Evolutionary conservation across 1,140 invertebrate species (phyloP).

Genomic region (Druon quercuslanigerum): DNA sequence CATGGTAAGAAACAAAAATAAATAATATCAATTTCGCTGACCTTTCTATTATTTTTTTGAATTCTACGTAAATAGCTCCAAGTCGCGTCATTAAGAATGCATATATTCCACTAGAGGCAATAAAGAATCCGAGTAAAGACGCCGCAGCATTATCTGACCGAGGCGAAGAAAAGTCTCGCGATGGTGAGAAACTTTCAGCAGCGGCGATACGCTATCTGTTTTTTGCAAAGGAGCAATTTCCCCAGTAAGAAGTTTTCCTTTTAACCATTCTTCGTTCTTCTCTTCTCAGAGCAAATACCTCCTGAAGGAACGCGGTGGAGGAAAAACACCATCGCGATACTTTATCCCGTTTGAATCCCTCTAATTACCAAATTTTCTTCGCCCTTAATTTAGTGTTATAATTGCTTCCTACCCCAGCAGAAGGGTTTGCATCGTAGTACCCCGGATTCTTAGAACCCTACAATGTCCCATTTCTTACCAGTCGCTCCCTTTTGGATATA

Average conservation of each 20-base stretch:
- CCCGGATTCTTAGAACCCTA: slow-evolving; percentile 50
- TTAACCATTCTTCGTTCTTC: background rate
- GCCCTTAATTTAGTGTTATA: slow-evolving; percentile 72
- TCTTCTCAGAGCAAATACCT: background rate
- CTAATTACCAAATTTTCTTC: slow-evolving; percentile 76
- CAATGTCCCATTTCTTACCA: slow-evolving; percentile 41
- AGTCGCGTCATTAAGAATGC: slow-evolving; percentile 14
- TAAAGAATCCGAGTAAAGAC: slow-evolving; percentile 20
- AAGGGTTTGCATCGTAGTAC: slow-evolving; percentile 53
- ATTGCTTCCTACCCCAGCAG: slow-evolving; percentile 69
- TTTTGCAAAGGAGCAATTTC: slow-evolving; percentile 25
- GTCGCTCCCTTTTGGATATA: background rate
- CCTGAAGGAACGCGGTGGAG: background rate
- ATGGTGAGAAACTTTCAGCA: background rate
- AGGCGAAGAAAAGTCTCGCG: slow-evolving; percentile 16
- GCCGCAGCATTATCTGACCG: background rate
- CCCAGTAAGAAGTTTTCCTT: slow-evolving; percentile 17
- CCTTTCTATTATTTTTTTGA: too few relatives aligned
- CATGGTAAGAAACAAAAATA: background rate
- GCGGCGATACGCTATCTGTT: slow-evolving; percentile 19
- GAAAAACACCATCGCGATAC: slow-evolving; percentile 40
- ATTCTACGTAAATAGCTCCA: background rate
- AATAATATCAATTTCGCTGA: too few relatives aligned
- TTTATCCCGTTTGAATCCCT: slow-evolving; percentile 70
- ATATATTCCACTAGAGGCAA: background rate